Percentiles rank a stretch among this genome's conserved stretches.
Conservation (phyloP, 2,888 invertebrate species). For the Empis stercorea region DNA sequence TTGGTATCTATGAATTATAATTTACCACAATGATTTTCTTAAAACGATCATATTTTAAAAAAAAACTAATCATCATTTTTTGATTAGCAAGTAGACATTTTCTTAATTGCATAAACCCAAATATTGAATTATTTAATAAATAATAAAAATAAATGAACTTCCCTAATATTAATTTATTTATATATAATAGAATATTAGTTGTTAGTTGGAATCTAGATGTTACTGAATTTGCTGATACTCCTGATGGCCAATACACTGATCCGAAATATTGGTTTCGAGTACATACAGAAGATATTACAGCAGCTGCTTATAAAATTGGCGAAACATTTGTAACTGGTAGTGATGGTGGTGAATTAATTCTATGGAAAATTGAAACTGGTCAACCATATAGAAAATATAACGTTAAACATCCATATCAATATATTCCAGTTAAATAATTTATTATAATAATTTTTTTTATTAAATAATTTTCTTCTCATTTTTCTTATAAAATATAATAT, state of each 20-base stretch:
- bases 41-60: no score
- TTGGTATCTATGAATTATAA: no score
- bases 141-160: no score
- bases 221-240: constrained; percentile 49
- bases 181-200: constrained; percentile 59
- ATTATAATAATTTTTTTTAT: no score
- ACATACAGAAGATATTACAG: constrained; percentile 63
- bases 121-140: no score
- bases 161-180: no score
- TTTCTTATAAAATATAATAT: no score
- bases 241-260: constrained; percentile 40
- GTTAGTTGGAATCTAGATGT: constrained; percentile 67
- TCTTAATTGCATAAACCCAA: no score
- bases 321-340: constrained; percentile 61
- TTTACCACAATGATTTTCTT: no score
- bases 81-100: no score
- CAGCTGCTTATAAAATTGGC: constrained; percentile 51
- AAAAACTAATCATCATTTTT: no score
- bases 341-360: constrained; percentile 64
- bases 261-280: constrained; percentile 58
- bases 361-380: constrained; percentile 74
- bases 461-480: no score
- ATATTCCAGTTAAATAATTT: constrained; percentile 21
- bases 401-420: constrained; percentile 31
- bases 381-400: constrained; percentile 48